Evolutionary conservation across 2,888 invertebrate genomes (phyloP), one percentile per base, ranked within the genome.

Genomic region (Polydrusus tereticollis): DNA sequence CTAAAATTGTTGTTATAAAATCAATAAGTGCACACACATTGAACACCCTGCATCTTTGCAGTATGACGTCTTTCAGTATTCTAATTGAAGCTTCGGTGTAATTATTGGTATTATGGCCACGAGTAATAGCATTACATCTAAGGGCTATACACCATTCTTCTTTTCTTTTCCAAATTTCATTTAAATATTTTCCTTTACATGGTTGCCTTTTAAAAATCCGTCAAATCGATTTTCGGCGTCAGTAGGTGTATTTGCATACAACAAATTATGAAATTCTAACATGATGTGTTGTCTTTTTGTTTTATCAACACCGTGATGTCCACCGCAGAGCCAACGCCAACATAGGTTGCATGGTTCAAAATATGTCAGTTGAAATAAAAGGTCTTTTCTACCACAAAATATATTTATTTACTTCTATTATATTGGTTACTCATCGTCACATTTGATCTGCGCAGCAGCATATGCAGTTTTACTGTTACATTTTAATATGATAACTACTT

Each of bases 1-100:
- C 59, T 6, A 67, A 45, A 55, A 67, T 43, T 8, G 43, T 59
- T 12, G 6, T 18, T 21, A 59, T 67, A 41, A 55, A 57, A 55
- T 55, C 65, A 10, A 65, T 4, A 18, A 65, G 21, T 5, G 50
- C 65, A 36, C 36, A 7, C 12, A 29, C 18, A 47, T 65, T 65
- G 36, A 65, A 65, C 2, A 57, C 12, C 18, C 26, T 36, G 18
- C 41, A 55, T 16, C 41, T 33, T 60, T 60, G 5, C 2, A 60
- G 26, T 18, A 60, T 20, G 5, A 60, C 18, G 14, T 60, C 26
- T 41, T 60, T 60, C 5, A 60, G 18, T 2, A 60, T 18, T 2
- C 60, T 14, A 7, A 60, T 60, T 16, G 60, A 60, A 1, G 60
- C 18, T 38, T 60, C 60, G 7, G 41, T 20, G 10, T 33, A 57